Conservation (phyloP, 2,888 invertebrate species). For the Minunthozetes semirufus region DNA sequence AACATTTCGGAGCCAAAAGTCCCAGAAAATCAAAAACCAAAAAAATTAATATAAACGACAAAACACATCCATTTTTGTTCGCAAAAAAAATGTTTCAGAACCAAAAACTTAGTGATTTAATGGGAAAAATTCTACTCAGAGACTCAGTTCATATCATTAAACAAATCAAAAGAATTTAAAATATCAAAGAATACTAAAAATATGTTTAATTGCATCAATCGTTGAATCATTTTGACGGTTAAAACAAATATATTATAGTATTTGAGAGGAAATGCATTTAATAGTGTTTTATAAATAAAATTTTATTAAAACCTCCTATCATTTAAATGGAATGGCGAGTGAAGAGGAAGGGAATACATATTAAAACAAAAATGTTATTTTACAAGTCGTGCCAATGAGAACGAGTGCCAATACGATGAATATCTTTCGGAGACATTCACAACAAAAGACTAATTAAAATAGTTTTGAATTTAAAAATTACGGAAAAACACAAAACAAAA, state of each 20-base stretch:
- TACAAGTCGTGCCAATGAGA: not conserved
- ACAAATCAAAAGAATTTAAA: no score
- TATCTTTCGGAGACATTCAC: not conserved
- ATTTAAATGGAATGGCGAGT: not conserved
- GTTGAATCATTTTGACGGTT: not conserved
- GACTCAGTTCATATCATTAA: no score
- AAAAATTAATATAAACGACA: no score
- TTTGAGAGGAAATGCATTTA: not conserved
- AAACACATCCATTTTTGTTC: no score
- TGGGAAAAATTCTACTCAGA: no score
- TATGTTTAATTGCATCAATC: conserved; percentile 1
- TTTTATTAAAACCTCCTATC: not conserved
- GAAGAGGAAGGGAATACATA: not conserved
- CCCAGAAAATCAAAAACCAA: no score
- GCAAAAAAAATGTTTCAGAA: no score
- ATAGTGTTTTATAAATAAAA: not conserved
- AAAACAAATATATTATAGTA: not conserved
- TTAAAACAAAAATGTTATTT: not conserved
- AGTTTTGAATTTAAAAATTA: not conserved
- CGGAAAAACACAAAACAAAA: no score
- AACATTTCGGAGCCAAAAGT: no score
- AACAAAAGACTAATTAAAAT: conserved; percentile 23
- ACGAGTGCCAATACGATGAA: conserved; percentile 20
- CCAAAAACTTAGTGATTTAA: no score
- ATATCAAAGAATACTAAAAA: not conserved